Percentiles rank a stretch among this genome's conserved stretches.
These are phyloP conservation scores for Biston betularia DNA, from an alignment of 2,888 invertebrate genomes.

Conservation along the genomic window DNA sequence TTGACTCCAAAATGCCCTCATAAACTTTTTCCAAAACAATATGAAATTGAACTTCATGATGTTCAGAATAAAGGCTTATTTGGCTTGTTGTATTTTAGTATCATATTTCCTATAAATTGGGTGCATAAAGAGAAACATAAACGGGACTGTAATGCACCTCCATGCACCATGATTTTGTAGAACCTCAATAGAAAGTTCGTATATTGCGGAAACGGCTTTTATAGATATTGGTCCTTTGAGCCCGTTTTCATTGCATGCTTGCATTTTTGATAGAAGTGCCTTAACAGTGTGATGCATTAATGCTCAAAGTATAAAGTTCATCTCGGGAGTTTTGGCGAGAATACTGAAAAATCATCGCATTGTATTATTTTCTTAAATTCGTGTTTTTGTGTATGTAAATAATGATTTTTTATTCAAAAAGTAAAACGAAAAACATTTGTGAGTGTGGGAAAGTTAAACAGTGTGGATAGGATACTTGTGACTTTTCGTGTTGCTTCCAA, in stretches of 20 bases:
- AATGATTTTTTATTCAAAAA: no score
- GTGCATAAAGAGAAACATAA: slow-evolving; percentile 74
- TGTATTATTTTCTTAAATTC: no score
- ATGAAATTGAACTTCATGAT: slow-evolving; percentile 57
- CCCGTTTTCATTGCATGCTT: not conserved
- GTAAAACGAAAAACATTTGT: no score
- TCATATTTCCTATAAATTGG: slow-evolving; percentile 64
- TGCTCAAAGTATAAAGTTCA: no score
- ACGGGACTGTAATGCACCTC: slow-evolving; percentile 78
- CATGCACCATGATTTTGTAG: slow-evolving; percentile 80
- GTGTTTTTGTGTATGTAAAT: no score
- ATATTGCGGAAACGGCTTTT: slow-evolving; percentile 58
- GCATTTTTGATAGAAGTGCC: no score
- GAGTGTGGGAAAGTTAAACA: no score
- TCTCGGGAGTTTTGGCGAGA: no score
- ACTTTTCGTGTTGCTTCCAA: no score
- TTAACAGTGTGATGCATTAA: no score
- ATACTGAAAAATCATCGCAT: no score
- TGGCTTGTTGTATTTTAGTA: slow-evolving; percentile 55
- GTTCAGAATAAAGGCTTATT: slow-evolving; percentile 61
- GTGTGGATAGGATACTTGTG: no score
- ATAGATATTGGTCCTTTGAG: not conserved
- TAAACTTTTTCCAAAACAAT: slow-evolving; percentile 54
- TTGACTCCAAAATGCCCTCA: slow-evolving; percentile 52
- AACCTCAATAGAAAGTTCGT: slow-evolving; percentile 64